Evolutionary conservation across 2,797 vertebrate genomes (phyloP).

Genomic region (Hirundo rustica): DNA sequence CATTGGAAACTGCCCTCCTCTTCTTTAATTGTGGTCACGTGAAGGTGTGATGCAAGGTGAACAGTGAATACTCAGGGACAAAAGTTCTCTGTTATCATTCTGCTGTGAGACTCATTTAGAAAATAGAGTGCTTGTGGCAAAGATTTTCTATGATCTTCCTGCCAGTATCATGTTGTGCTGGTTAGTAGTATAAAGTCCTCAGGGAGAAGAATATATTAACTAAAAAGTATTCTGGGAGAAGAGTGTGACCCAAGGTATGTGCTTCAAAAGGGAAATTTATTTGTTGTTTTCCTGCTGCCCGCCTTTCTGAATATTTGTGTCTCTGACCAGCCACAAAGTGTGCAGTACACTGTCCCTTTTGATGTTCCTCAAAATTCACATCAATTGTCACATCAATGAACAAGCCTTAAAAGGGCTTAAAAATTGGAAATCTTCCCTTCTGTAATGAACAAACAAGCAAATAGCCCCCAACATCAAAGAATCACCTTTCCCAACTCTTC

Average conservation of each 20-base stretch:
- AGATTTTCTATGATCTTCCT: not conserved
- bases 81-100: rapidly evolving
- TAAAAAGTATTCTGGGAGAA: no score
- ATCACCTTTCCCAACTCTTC: no score
- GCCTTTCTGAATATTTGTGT: rapidly evolving
- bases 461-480: not conserved
- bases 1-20: not conserved
- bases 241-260: no score
- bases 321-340: not conserved
- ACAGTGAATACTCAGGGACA: not conserved
- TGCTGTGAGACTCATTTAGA: rapidly evolving
- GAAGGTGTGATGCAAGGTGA: no score
- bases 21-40: no score
- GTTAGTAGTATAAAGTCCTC: no score
- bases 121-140: not conserved
- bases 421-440: not conserved
- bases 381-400: no score
- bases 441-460: not conserved
- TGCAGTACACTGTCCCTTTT: no score
- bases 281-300: not conserved
- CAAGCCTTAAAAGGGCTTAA: not conserved
- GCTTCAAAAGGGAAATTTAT: no score
- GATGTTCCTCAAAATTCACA: no score
- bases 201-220: no score
- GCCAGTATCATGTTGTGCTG: not conserved